Base-by-base conservation (phyloP, 2,113 vertebrate species). In the Pterocles gutturalis region DNA sequence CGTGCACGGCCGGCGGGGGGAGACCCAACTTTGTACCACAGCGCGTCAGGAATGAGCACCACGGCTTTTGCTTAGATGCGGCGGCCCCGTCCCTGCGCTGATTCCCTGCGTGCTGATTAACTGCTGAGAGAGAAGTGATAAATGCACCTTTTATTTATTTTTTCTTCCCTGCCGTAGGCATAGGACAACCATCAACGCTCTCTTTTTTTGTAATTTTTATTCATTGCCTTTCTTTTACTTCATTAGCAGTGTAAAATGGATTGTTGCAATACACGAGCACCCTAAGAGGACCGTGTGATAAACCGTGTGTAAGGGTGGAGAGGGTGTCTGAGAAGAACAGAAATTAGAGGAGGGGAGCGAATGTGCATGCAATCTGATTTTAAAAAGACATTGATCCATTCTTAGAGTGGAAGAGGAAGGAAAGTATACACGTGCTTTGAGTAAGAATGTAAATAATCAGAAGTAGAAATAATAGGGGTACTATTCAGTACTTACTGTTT, bases 191-290 rank as follows among this genome's bases (percentile, higher is more conserved):
- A 66, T 89, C 60, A 58, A 33, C 17, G 21, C 69, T 67, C 34
- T n/a, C 46, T 89, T 87, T 60, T 87, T 31, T 41, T 5, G 29
- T 84, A 82, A 34, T 87, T 95, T 95, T 94, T 83, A 83, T 64
- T 60, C 38, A n/a, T 79, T 21, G 15, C 43, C 75, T 95, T 65
- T 54, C 51, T 87, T 87, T 95, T 73, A 9, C 55, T 95, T 90
- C 81, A 22, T 95, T 86, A 80, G 46, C 71, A 9, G 45, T 81
- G 64, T 83, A 60, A 95, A 96, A 90, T 77, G 87, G 86, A 41
- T 96, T 69, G 64, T 87, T 95, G 79, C 72, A 38, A 48, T 71
- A 14, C 5, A 51, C 90, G 87, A 69, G 61, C 88, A 21, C 95
- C 25, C 91, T 80, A 22, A 93, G 86, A 86, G 87, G 48, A 54